Base-by-base conservation (phyloP, 2,888 invertebrate species). In the Caenorhabditis drosophilae region DNA sequence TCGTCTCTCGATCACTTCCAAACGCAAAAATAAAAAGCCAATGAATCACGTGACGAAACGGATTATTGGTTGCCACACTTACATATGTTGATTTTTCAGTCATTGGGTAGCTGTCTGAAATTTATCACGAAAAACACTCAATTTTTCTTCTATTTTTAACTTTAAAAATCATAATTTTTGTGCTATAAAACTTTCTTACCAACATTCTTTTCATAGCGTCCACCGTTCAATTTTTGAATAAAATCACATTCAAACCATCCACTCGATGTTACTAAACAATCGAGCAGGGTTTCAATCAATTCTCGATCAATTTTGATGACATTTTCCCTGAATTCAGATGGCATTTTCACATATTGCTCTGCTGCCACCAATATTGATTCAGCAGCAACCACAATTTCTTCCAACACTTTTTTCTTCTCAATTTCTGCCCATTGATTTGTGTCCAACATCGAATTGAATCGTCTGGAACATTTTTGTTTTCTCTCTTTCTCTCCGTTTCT, bases 251-350 rank as follows among this genome's bases (percentile, higher is more conserved):
- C 56, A 27, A 58, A 62, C 61, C 61, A 67, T 27, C 47, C 42
- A 3, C 50, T 36, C n/a, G 67, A 58, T 11, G 26, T 27, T 20
- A 75, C 49, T 9, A 77, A 51, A 50, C 78, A 78, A 23, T 72
- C 71, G 48, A 73, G 66, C 0, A 75, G 45, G 6, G 59, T 64
- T 2, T 69, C 47, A 42, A 78, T 75, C 53, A 73, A 70, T 41
- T 60, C 16, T 16, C 53, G 22, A 25, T 78, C 73, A 15, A 77
- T 57, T 38, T 57, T 55, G 38, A 75, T 58, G 4, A 52, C 50
- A 20, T 57, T 47, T 11, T 40, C 41, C 12, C 11, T n/a, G n/a
- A n/a, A 25, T 9, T 27, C 20, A 20, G 41, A 40, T 40, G 22
- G 49, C 22, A 67, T 18, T 27, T 69, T 67, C 18, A 70, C 58